Evolutionary conservation across 2,797 vertebrate genomes (phyloP).

Genomic region (Leuciscus waleckii): DNA sequence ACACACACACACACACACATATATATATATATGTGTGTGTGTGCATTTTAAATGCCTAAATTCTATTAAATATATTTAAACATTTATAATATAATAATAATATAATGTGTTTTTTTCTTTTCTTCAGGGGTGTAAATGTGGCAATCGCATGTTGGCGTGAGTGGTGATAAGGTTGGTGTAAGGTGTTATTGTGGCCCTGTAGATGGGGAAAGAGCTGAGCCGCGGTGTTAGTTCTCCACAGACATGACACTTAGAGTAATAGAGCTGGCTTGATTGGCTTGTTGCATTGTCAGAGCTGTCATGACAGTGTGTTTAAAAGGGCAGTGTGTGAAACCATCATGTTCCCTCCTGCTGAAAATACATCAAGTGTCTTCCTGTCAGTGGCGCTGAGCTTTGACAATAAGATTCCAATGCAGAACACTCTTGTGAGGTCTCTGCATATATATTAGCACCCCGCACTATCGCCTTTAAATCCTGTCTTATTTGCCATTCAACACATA

Average conservation of each 20-base stretch:
- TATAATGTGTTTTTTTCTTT: neutral
- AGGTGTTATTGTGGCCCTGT: conserved; percentile 32
- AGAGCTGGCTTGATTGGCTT: conserved; percentile 63
- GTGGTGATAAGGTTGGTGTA: conserved; percentile 33
- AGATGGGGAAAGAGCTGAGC: conserved; percentile 29
- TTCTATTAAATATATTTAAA: neutral
- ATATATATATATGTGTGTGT: too few species aligned
- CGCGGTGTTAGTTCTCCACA: conserved; percentile 47
- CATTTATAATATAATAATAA: neutral
- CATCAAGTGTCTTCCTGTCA: conserved; percentile 53
- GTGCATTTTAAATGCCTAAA: neutral
- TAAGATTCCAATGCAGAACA: conserved; percentile 36
- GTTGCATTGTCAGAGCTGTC: conserved; percentile 65
- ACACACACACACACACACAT: too few species aligned
- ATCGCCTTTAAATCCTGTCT: conserved; percentile 24
- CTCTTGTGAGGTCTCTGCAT: conserved; percentile 12
- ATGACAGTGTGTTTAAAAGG: conserved; percentile 62
- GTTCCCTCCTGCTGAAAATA: conserved; percentile 57
- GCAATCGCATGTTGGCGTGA: neutral
- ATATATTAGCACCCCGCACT: neutral
- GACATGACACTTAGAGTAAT: conserved; percentile 66
- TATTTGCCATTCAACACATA: conserved; percentile 9
- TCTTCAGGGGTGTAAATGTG: conserved; percentile 30
- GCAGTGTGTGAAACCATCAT: conserved; percentile 58
- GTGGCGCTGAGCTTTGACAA: conserved; percentile 17